Evolutionary conservation across 2,113 vertebrate genomes (phyloP).

Genomic region (Toxostoma redivivum): DNA sequence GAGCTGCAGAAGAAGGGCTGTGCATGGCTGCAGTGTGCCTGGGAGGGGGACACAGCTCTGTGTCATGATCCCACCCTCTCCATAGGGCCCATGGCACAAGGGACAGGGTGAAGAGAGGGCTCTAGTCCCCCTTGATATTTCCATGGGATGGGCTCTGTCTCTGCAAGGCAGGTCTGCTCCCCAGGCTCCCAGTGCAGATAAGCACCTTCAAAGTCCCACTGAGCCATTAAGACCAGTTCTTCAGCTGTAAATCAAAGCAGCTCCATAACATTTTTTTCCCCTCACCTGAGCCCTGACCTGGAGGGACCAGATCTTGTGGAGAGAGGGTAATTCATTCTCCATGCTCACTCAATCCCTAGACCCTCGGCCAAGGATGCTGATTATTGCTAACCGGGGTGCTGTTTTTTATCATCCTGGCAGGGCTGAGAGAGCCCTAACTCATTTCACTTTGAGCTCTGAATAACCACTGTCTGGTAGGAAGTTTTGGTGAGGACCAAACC

Average conservation of each 20-base stretch:
- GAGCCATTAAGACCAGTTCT: neutral
- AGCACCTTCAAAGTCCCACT: neutral
- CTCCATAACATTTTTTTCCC: neutral
- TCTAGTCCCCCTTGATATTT: neutral
- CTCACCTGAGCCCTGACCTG: constrained; percentile 27
- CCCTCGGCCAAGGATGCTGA: constrained; percentile 31
- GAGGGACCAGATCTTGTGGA: neutral
- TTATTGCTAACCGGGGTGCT: constrained; percentile 51
- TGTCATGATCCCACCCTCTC: neutral
- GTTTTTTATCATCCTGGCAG: constrained; percentile 45
- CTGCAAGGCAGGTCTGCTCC: neutral
- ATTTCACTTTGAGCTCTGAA: neutral
- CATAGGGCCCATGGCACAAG: neutral
- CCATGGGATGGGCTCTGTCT: neutral
- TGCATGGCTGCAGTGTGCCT: neutral
- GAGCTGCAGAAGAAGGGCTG: neutral
- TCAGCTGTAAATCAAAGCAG: constrained; percentile 24
- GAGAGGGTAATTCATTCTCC: constrained; percentile 28
- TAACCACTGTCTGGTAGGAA: neutral
- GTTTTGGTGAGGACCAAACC: constrained; percentile 42
- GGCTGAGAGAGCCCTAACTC: neutral
- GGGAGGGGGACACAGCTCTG: neutral
- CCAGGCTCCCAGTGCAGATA: neutral
- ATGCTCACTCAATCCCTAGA: neutral
- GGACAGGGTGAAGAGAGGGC: neutral